phyloP scores from a whole-genome alignment of 1,140 invertebrate species.

The Aphidius ervi region DNA sequence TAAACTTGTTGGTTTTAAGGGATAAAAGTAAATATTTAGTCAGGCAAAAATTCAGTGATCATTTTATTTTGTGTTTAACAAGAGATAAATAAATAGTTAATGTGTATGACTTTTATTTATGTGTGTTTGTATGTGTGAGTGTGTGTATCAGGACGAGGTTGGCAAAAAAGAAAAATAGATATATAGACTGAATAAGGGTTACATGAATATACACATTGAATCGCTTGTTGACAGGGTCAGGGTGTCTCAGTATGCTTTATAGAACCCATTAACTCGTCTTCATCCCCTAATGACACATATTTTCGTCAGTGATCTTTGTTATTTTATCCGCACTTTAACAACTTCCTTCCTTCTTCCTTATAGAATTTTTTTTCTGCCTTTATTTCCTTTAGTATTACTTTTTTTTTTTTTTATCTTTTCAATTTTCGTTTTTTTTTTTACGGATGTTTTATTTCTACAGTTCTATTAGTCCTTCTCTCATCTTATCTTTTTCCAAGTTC shows the following conservation, averaged over 20 bases:
- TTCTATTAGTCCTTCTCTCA: background rate
- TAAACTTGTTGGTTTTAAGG: no score
- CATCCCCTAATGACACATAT: conserved; percentile 8
- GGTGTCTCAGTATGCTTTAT: conserved; percentile 21
- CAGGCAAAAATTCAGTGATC: no score
- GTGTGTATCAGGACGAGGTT: no score
- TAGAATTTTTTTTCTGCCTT: background rate
- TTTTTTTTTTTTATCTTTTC: background rate
- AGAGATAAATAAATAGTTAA: no score
- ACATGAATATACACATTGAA: conserved; percentile 15
- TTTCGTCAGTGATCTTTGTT: no score
- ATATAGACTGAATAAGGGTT: conserved; percentile 2
- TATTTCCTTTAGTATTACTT: background rate
- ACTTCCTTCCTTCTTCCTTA: background rate
- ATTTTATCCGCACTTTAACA: no score
- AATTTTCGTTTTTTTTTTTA: background rate
- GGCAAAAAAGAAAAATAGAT: background rate
- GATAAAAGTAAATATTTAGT: no score
- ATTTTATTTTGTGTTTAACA: no score
- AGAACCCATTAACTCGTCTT: conserved; percentile 3
- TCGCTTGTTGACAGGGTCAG: conserved; percentile 27
- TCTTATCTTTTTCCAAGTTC: background rate
- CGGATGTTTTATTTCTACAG: no score
- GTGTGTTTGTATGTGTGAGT: no score
- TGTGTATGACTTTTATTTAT: no score